A percentile compares a stretch with the other conserved stretches of the same genome.
phyloP scores from a whole-genome alignment of 92 coral and sea anemone genomes.

The Porites cylindrica region DNA sequence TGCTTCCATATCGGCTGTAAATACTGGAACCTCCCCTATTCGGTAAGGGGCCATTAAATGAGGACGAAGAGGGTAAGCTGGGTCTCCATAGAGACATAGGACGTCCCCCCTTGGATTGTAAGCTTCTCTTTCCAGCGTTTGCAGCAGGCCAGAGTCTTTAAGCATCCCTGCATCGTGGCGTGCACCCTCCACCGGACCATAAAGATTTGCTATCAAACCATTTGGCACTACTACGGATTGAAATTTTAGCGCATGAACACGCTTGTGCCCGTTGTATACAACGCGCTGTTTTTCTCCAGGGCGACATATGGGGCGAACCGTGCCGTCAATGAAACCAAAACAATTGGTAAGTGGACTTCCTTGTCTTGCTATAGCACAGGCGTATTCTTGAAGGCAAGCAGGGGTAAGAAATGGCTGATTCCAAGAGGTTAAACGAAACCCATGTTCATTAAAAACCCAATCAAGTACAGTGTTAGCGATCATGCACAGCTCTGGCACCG shows the following conservation, averaged over 20 bases:
- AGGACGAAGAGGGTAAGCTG: not conserved
- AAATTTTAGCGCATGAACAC: too few relatives aligned
- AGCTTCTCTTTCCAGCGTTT: constrained; percentile 23
- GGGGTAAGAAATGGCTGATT: constrained; percentile 49
- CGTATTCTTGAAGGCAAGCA: constrained; percentile 13
- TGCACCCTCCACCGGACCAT: not conserved
- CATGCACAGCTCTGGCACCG: too few relatives aligned
- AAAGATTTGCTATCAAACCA: too few relatives aligned
- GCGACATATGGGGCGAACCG: constrained; percentile 1
- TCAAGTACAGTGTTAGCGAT: too few relatives aligned
- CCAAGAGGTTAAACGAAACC: constrained; percentile 44
- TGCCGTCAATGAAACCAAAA: constrained; percentile 10
- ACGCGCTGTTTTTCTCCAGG: too few relatives aligned
- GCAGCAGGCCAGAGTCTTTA: constrained; percentile 42
- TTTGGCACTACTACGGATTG: too few relatives aligned
- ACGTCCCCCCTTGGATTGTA: constrained; percentile 39
- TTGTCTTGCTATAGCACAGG: not conserved
- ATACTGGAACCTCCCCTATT: not conserved
- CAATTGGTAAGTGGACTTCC: not conserved
- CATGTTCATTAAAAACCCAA: not conserved
- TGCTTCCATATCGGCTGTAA: constrained; percentile 7
- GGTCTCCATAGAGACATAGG: too few relatives aligned
- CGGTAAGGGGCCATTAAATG: constrained; percentile 12
- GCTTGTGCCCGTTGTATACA: too few relatives aligned
- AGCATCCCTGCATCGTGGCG: constrained; percentile 61